Evolutionary conservation across 2,113 vertebrate species (phyloP), one percentile per base, ranked within the genome.

Genomic region (Pterocles burchelli): DNA sequence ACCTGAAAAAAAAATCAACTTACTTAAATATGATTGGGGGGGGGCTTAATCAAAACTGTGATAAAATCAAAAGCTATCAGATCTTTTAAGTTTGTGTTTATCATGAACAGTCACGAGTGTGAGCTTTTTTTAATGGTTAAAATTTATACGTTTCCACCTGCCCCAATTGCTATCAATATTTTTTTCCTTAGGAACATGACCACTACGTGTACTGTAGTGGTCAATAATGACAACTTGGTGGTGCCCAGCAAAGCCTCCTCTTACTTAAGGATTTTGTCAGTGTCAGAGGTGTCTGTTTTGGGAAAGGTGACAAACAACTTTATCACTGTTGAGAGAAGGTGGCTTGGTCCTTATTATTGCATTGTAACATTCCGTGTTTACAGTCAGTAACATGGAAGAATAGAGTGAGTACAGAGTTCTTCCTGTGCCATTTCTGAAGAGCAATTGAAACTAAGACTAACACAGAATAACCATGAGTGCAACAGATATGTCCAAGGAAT

Each of bases 391-490:
- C 26, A 28, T 49, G 54, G 59, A 89, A 63, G 61, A 72, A 31
- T 29, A 67, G 61, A 88, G 74, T 33, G 77, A 79, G 46, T 89
- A 29, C 41, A 85, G 55, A 81, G 25, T 68, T 75, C 55, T 78
- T 92, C 58, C 78, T 63, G 24, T 90, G 68, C 34, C 29, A 9
- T 70, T 91, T 94, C 70, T 75, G 85, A 92, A 85, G 74, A 87
- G 62, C 67, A 94, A 2, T 52, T 88, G 81, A 88, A 95, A 65
- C 26, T 67, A 73, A 66, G 36, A 49, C 43, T 91, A 76, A 76
- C 11, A 31, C 34, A 75, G 65, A 94, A 17, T 74, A 92, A 71
- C 59, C 46, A 48, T 52, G 43, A 76, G 34, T 58, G 58, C 75
- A 41, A 43, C 55, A 95, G 51, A 51, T 83, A 55, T 90, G 78